These are phyloP conservation scores for Ormyrus labotus DNA, from an alignment of 2,888 invertebrate species.

Conservation along the genomic window DNA sequence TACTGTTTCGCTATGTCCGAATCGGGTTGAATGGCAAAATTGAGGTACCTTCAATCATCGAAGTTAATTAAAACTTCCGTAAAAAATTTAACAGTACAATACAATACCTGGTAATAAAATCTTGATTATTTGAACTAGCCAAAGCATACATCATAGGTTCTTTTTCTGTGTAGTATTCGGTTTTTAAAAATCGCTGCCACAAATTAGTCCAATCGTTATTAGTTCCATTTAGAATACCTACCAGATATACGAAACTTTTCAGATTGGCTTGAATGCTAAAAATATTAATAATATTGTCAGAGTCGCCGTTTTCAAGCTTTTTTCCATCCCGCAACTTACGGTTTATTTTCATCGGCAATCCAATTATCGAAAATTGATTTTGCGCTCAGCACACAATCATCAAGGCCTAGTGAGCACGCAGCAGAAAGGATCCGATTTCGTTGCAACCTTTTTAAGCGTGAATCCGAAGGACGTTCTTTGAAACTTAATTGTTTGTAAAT, in stretches of 20 bases:
- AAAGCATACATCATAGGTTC: slow-evolving; percentile 81
- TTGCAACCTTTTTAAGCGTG: slow-evolving; percentile 59
- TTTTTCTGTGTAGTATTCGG: slow-evolving; percentile 84
- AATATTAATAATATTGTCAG: not conserved
- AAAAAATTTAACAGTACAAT: slow-evolving; percentile 52
- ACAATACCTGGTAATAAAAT: slow-evolving; percentile 78
- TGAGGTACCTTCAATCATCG: slow-evolving; percentile 56
- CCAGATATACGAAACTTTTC: slow-evolving; percentile 85
- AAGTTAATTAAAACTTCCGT: not conserved
- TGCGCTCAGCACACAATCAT: slow-evolving; percentile 61
- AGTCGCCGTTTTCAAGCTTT: not conserved
- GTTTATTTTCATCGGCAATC: slow-evolving; percentile 57
- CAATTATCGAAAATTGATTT: slow-evolving; percentile 63
- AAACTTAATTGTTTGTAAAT: slow-evolving; percentile 63
- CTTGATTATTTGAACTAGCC: slow-evolving; percentile 81
- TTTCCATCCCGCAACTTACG: slow-evolving; percentile 48
- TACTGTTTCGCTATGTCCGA: slow-evolving; percentile 64
- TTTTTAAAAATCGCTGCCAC: slow-evolving; percentile 79
- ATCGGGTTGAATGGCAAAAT: slow-evolving; percentile 46
- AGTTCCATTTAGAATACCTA: slow-evolving; percentile 80
- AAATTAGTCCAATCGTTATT: slow-evolving; percentile 81
- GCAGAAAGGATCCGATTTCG: slow-evolving; percentile 63
- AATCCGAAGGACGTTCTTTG: slow-evolving; percentile 56
- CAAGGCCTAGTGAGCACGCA: slow-evolving; percentile 62
- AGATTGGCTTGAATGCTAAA: slow-evolving; percentile 76